Evolutionary conservation across 92 coral and sea anemone species (phyloP).

Genomic region (Pocillopora grandis): DNA sequence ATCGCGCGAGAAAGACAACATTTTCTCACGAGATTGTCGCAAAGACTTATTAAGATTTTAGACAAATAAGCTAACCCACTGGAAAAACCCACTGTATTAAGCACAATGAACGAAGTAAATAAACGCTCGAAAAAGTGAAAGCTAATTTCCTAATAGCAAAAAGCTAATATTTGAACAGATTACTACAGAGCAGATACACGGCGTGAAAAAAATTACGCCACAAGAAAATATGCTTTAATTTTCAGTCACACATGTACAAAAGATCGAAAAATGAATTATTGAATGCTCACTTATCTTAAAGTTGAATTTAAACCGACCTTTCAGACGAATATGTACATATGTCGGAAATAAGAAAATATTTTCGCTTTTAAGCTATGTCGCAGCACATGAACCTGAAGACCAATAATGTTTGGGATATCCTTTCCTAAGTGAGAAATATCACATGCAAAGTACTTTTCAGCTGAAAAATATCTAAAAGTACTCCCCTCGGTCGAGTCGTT

Average conservation of each 20-base stretch:
- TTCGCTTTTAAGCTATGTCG: background rate
- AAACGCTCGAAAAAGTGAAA: background rate
- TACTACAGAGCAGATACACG: background rate
- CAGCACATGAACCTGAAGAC: background rate
- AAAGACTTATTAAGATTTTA: conserved; percentile 1
- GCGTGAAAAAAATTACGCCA: background rate
- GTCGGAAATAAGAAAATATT: background rate
- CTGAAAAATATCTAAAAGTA: background rate
- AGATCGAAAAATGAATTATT: background rate
- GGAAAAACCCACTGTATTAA: background rate
- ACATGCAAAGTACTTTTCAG: background rate
- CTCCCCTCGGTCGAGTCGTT: background rate
- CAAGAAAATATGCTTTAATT: background rate
- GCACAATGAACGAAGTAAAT: background rate
- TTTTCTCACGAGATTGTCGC: conserved; percentile 10
- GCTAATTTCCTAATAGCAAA: conserved; percentile 3
- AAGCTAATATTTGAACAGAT: conserved; percentile 7
- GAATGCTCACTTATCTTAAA: background rate
- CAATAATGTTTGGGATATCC: background rate
- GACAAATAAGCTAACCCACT: conserved; percentile 7
- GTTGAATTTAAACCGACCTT: background rate
- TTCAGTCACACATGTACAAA: background rate
- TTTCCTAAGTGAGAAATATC: background rate
- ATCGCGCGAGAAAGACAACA: background rate
- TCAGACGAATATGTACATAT: background rate